Evolutionary conservation across 2,113 vertebrate species (phyloP).

Genomic region (Riparia riparia): DNA sequence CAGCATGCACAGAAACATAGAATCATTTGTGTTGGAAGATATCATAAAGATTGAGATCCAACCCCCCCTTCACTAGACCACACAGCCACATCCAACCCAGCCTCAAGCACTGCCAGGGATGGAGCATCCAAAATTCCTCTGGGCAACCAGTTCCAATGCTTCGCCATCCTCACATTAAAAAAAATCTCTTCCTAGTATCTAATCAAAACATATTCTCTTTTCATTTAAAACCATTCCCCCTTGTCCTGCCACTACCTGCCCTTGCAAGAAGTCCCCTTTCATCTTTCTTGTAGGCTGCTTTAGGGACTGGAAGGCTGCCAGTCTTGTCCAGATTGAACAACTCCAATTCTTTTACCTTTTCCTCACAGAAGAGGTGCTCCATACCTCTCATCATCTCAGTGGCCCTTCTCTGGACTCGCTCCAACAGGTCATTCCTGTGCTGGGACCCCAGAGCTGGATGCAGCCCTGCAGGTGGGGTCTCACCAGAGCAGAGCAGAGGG

Average conservation of each 20-base stretch:
- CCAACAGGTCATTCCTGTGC: neutral
- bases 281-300: neutral
- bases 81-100: neutral
- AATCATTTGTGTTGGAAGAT: neutral
- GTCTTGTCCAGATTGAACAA: neutral
- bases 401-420: fast-evolving
- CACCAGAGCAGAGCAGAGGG: neutral
- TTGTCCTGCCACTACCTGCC: neutral
- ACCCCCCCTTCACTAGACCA: fast-evolving
- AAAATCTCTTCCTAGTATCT: neutral
- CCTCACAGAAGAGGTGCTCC: neutral
- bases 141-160: neutral
- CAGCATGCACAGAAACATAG: neutral
- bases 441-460: neutral
- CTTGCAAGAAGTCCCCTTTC: neutral
- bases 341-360: neutral
- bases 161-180: neutral
- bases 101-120: neutral
- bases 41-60: neutral
- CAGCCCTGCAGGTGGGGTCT: neutral
- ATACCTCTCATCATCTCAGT: neutral
- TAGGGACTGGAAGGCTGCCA: neutral
- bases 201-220: neutral
- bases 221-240: neutral
- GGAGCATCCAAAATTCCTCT: neutral